These are phyloP conservation scores for Dipodomys ordii DNA, from an alignment of 2,113 vertebrate species.

Conservation along the genomic window DNA sequence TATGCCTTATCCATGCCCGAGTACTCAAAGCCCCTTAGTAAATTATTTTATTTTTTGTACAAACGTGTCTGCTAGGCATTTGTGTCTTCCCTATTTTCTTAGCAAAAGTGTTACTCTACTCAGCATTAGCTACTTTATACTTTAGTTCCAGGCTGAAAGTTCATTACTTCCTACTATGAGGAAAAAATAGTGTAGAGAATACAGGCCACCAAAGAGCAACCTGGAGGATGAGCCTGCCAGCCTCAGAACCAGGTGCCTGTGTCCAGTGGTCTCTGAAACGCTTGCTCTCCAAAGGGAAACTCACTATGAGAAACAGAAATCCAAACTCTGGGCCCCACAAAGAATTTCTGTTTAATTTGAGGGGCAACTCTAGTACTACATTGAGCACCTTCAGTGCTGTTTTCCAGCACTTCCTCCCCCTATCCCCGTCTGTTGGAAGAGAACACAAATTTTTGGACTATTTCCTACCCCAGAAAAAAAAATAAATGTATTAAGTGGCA, in stretches of 20 bases:
- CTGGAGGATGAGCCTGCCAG: background rate
- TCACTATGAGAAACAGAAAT: constrained; percentile 41
- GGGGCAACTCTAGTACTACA: background rate
- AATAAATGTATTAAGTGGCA: background rate
- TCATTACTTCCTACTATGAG: constrained; percentile 46
- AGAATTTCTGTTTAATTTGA: constrained; percentile 60
- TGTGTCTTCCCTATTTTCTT: constrained; percentile 44
- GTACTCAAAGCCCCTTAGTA: background rate
- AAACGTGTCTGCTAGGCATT: constrained; percentile 51
- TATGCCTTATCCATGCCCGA: constrained; percentile 5
- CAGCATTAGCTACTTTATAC: constrained; percentile 28
- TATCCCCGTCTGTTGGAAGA: constrained; percentile 3
- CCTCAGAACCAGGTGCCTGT: background rate
- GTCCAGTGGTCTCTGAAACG: constrained; percentile 45
- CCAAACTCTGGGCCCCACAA: constrained; percentile 19
- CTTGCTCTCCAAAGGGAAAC: constrained; percentile 9
- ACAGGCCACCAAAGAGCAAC: constrained; percentile 53
- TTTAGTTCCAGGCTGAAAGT: background rate
- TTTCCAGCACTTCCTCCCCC: constrained; percentile 33
- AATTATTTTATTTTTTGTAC: background rate
- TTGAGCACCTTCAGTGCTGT: background rate
- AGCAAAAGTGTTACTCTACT: constrained; percentile 41
- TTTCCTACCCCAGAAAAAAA: background rate
- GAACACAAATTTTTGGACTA: constrained; percentile 4
- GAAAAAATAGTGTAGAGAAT: constrained; percentile 55